These are phyloP conservation scores for Xanthorhoe spadicearia DNA, from an alignment of 2,888 invertebrate species.

Conservation along the genomic window DNA sequence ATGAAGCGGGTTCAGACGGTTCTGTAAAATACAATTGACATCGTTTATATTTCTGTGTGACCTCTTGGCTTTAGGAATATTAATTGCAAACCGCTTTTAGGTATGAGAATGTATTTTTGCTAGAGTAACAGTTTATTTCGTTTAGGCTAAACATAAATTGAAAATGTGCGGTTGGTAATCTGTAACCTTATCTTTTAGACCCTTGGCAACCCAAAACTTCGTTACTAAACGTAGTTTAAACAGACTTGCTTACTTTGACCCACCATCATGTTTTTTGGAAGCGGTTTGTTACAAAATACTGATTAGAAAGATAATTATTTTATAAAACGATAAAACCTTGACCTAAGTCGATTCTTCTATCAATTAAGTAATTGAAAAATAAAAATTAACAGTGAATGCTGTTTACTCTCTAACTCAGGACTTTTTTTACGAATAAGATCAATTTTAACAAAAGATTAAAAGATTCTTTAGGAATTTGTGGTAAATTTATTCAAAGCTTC, in stretches of 20 bases:
- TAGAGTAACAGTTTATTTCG: background rate
- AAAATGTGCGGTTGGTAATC: background rate
- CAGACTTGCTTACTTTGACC: background rate
- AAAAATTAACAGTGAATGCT: background rate
- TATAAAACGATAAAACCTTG: too few species aligned
- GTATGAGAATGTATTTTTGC: background rate
- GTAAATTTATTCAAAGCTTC: background rate
- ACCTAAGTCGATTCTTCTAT: background rate
- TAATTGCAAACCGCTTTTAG: conserved; percentile 28
- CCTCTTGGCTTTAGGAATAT: conserved; percentile 42
- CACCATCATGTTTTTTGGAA: background rate
- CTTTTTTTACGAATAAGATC: background rate
- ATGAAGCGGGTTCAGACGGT: conserved; percentile 7
- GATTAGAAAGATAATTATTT: background rate
- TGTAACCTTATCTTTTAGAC: background rate
- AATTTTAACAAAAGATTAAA: background rate
- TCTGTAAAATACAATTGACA: conserved; percentile 29
- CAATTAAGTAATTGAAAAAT: background rate
- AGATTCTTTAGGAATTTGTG: background rate
- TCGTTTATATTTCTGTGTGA: conserved; percentile 27
- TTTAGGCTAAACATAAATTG: background rate
- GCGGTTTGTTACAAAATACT: background rate
- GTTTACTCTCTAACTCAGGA: background rate
- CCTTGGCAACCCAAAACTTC: background rate
- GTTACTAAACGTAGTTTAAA: background rate